These are phyloP conservation scores for Sylvia atricapilla DNA, from an alignment of 2,113 vertebrate genomes.

Conservation along the genomic window DNA sequence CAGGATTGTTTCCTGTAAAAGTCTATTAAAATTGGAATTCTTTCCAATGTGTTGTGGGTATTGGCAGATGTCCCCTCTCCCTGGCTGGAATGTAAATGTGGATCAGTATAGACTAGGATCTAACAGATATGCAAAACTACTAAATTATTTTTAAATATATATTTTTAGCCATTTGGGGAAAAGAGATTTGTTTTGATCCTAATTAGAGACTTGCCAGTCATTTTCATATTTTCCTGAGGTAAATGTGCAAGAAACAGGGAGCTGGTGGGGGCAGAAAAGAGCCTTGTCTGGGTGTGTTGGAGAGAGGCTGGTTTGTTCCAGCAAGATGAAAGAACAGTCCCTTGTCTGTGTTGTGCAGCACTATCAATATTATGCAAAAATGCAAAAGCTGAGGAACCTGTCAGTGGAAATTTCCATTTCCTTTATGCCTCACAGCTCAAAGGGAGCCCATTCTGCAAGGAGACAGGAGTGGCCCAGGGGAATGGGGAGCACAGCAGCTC, in stretches of 20 bases:
- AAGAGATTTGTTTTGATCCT: background rate
- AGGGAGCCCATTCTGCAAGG: background rate
- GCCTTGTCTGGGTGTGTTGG: background rate
- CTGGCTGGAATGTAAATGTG: background rate
- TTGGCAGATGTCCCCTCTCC: background rate
- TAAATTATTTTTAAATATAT: fast-evolving
- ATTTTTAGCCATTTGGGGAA: background rate
- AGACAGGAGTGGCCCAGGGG: background rate
- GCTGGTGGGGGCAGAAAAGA: background rate
- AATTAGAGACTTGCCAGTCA: background rate
- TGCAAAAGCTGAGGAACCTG: background rate
- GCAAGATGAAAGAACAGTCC: background rate
- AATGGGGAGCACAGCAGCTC: background rate
- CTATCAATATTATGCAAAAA: background rate
- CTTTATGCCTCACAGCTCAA: background rate
- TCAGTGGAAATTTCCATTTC: slow-evolving; percentile 45
- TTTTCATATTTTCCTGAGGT: background rate
- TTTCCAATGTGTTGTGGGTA: background rate
- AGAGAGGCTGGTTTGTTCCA: background rate
- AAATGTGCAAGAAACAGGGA: background rate
- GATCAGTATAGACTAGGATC: background rate
- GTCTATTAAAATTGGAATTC: background rate
- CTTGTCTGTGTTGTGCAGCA: background rate
- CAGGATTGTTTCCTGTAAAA: background rate
- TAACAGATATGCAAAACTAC: background rate